Conservation (phyloP, 1,140 invertebrate genomes). For the Drosophila gunungcola region DNA sequence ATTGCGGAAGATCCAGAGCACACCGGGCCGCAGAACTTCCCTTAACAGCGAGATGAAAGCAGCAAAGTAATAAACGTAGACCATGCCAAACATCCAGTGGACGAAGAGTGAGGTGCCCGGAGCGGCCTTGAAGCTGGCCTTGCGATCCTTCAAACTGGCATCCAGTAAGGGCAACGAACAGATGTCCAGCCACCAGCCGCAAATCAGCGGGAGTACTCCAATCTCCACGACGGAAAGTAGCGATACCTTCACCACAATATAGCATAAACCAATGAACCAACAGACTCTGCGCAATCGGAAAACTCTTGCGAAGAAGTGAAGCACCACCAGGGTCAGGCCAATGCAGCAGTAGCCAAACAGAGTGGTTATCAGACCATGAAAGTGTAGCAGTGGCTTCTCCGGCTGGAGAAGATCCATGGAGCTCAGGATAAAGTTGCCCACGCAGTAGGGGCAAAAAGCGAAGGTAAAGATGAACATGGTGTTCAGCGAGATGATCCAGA, state of each 20-base stretch:
- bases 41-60: conserved; percentile 94
- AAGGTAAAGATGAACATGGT: conserved; percentile 97
- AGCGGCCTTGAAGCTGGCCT: conserved; percentile 93
- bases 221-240: conserved; percentile 97
- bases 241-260: conserved; percentile 98
- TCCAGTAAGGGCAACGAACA: conserved; percentile 98
- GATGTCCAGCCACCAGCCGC: conserved; percentile 99
- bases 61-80: conserved; percentile 99
- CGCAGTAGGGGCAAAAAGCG: conserved; percentile 98
- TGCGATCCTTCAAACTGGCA: conserved; percentile 94
- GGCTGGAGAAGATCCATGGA: conserved; percentile 91
- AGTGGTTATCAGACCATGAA: conserved; percentile 96
- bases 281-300: conserved; percentile 92
- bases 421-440: conserved; percentile 94
- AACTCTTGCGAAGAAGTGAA: conserved; percentile 92
- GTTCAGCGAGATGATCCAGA: conserved; percentile 99
- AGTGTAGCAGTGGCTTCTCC: conserved; percentile 91
- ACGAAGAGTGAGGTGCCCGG: conserved; percentile 99
- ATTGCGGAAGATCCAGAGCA: conserved; percentile 98
- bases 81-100: conserved; percentile 99
- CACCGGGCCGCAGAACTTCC: conserved; percentile 97
- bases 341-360: conserved; percentile 97
- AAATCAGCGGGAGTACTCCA: conserved; percentile 97
- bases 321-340: conserved; percentile 92
- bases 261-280: conserved; percentile 95